Percentiles rank a stretch among this genome's conserved stretches.
Evolutionary conservation across 2,113 vertebrate species (phyloP).

Genomic region (Albula glossodonta): DNA sequence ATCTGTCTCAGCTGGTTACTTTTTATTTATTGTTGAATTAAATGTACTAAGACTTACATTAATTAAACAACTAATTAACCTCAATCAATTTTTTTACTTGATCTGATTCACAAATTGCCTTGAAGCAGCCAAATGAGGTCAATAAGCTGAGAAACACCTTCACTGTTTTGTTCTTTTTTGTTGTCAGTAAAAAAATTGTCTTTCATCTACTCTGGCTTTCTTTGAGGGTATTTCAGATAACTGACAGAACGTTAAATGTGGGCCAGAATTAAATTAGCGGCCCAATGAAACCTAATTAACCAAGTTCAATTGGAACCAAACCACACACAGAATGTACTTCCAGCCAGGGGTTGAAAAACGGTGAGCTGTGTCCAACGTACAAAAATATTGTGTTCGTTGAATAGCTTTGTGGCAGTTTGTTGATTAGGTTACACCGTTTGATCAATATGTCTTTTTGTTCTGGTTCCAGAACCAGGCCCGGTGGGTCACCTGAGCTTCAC

Average conservation of each 20-base stretch:
- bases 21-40: not conserved
- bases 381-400: not conserved
- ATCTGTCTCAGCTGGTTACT: not conserved
- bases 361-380: not conserved
- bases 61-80: not conserved
- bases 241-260: not conserved
- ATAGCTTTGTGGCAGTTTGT: not conserved
- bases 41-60: not conserved
- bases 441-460: slow-evolving; percentile 17
- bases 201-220: not conserved
- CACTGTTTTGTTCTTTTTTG: not conserved
- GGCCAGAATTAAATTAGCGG: not conserved
- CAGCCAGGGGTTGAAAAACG: not conserved
- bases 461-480: slow-evolving; percentile 68
- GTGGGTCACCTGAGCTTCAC: slow-evolving; percentile 81
- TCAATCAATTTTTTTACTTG: not conserved
- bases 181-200: not conserved
- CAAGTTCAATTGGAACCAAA: not conserved
- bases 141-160: not conserved
- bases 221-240: not conserved
- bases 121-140: not conserved
- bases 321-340: not conserved
- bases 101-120: not conserved
- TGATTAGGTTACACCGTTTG: not conserved
- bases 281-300: not conserved